Base-by-base conservation (phyloP, 1,140 invertebrate species). In the Paramacrobiotus metropolitanus region DNA sequence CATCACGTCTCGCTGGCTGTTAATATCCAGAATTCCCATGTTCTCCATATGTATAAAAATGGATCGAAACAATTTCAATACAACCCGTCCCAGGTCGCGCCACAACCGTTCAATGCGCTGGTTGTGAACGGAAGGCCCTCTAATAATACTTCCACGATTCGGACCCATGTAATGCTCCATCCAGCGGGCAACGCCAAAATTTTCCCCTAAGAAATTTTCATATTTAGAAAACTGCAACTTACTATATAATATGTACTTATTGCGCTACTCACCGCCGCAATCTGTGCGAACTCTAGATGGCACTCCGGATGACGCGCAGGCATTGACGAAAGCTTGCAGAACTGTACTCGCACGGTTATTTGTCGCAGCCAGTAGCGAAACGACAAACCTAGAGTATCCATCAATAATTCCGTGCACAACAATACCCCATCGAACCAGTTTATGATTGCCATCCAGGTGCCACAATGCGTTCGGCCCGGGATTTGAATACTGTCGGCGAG, bases 341-440 rank as follows among this genome's bases (percentile, higher is more conserved):
- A 65, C 63, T 15, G 64, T 65, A 24, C 18, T 21, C 2, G 64
- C 59, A 21, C 24, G 45, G 64, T 65, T 67, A 24, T 66, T 67
- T 2, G 21, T 61, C 2, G 29, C 29, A 31, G 44, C 61, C 15
- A 62, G 29, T 9, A 67, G 24, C 44, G 61, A 67, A 18, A 61
- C 61, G 1, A 65, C 48, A 1, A 67, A 15, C 18, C 66, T 21
- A n/a, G 48, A 61, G 30, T 31, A 67, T 2, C 65, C 66, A 65
- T 67, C 66, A 30, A 67, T 65, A 20, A 62, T 61, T 20, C 66
- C 66, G 63, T 66, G 66, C 18, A 67, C 64, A 1, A 62, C 61
- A 60, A 65, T 31, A 28, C 64, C 60, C 64, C 65, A 67, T 59
- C 63, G 65, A 59, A 64, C 24, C 15, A 55, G 15, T 21, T 55